phyloP scores from a whole-genome alignment of 2,113 vertebrate species.

The Alces alces region DNA sequence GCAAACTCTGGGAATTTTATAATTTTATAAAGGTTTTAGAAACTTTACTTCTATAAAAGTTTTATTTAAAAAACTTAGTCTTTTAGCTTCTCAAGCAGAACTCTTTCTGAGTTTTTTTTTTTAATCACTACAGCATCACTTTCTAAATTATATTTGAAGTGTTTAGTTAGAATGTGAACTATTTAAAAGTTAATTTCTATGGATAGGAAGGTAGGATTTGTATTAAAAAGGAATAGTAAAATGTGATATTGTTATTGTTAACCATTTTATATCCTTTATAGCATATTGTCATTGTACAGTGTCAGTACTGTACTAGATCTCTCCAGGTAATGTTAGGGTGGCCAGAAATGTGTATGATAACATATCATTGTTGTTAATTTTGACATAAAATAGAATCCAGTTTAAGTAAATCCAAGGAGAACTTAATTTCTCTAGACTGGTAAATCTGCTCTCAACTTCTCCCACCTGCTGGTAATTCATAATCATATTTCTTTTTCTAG shows the following conservation, averaged over 20 bases:
- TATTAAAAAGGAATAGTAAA: not conserved
- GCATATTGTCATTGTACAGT: not conserved
- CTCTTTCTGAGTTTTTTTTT: not conserved
- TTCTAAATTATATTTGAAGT: not conserved
- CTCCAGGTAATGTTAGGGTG: not conserved
- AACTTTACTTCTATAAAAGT: not conserved
- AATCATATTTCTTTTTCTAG: not conserved
- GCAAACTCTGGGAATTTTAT: not conserved
- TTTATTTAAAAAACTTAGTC: not conserved
- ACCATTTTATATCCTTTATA: not conserved
- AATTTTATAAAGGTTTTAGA: not conserved
- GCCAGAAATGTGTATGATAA: not conserved
- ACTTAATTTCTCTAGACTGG: not conserved
- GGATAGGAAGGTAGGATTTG: not conserved
- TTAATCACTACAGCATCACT: not conserved
- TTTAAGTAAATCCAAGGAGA: not conserved
- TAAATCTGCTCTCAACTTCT: not conserved
- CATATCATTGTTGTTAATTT: not conserved
- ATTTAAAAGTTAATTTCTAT: not conserved
- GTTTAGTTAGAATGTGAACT: not conserved
- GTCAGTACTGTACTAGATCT: not conserved
- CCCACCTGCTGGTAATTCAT: not conserved
- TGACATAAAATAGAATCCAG: not conserved
- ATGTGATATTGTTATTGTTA: not conserved
- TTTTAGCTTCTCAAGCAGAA: not conserved